Base-by-base conservation (phyloP, 2,888 invertebrate species). In the Lycia hirtaria region DNA sequence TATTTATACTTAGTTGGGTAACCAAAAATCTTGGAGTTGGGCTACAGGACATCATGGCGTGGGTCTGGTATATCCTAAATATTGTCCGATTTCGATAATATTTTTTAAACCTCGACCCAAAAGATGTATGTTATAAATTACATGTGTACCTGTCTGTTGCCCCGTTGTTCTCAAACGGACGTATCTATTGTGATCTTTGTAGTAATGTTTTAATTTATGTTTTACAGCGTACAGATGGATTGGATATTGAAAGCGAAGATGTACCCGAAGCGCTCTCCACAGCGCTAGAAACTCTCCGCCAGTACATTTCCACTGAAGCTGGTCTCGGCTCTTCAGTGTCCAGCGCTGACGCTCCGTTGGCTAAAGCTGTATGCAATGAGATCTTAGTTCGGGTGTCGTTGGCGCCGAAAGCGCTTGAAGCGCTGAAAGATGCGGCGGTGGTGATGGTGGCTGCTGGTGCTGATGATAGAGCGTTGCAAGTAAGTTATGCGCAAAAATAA, bases 401-500 rank as follows among this genome's bases (percentile, higher is more conserved):
- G 22, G 82, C 82, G 0, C 88, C 91, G 0, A 80, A 72, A 59
- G 83, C 87, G 5, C 64, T 84, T 1, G 53, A 76, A 0, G 82
- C 96, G 0, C 92, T 96, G 37, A 93, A 96, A 48, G 94, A 95
- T 15, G 96, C 96, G 0, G 95, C 96, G 0, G 71, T 78, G 1
- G 75, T 88, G 0, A 72, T 92, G 79, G 65, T 79, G 2, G 77
- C 75, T 0, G 77, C 80, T 0, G 82, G 80, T 0, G 88, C 87
- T 10, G 88, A 89, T 19, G 87, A 88, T 35, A 80, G 85, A 62
- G 70, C 77, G 3, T 64, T 91, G 60, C 91, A 91, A 81, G 91
- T 88, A 45, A 30, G 37, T 52, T 15, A 20, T 20, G 2, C n/a
- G n/a, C n/a, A n/a, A n/a, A n/a, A n/a, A n/a, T n/a, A n/a, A n/a